Base-by-base conservation (phyloP, 2,888 invertebrate genomes). In the Tetragnatha montana region DNA sequence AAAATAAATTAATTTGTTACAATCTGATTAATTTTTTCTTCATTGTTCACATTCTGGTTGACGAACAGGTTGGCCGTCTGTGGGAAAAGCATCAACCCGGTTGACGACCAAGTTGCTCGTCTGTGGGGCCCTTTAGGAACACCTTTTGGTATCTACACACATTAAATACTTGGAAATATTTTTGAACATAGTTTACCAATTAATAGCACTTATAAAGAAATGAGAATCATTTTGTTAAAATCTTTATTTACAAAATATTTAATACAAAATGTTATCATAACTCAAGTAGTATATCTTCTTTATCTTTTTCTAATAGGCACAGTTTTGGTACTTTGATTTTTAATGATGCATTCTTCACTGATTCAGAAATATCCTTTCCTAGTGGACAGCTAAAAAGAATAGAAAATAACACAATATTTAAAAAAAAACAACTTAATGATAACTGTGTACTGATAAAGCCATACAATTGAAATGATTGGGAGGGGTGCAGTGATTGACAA, bases 301-400 rank as follows among this genome's bases (percentile, higher is more conserved):
- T 17, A 49, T 60, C n/a, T 14, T 19, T 35, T 8, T 74, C 47
- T n/a, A 4, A 1, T 35, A 79, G 10, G 51, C 82, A 51, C 17
- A 84, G 17, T 81, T 70, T 90, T 68, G 84, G 84, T 50, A 76
- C 49, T 81, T 78, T 87, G 4, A 90, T 49, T 92, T 94, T 95
- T 82, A 97, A 94, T 88, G 95, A 93, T 88, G 95, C 94, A 89
- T 94, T 93, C 91, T 92, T 92, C 0, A 97, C 96, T 92, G 95
- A 94, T 80, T 94, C 92, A 76, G 94, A 94, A 92, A 95, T 94
- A 93, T 95, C 95, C 92, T 93, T 94, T 10, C 97, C 97, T 90
- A 97, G 93, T 8, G 95, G 94, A 92, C 95, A 95, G 91, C 94
- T 94, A 8, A 50, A 74, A 78, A 74, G 0, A 10, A 49, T 47